Conservation (phyloP, 92 coral and sea anemone species). For the Zoanthus solanderi region DNA sequence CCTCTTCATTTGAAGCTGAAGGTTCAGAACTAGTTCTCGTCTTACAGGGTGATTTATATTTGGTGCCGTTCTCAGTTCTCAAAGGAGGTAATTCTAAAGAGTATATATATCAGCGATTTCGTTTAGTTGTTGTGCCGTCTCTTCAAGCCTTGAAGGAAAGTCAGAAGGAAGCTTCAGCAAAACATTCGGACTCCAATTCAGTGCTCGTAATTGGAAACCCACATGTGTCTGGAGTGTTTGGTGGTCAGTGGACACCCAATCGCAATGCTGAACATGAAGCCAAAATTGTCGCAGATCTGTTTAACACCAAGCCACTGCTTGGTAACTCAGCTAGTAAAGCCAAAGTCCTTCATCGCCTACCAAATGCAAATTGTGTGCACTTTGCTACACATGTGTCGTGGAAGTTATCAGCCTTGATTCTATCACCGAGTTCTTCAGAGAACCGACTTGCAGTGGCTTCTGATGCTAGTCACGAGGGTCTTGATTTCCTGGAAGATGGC, state of each 20-base stretch:
- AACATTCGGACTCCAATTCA: constrained; percentile 71
- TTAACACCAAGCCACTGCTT: constrained; percentile 89
- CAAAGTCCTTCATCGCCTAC: constrained; percentile 74
- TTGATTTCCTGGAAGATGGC: constrained; percentile 78
- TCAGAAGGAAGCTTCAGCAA: constrained; percentile 48
- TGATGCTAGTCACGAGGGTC: constrained; percentile 70
- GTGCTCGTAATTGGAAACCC: constrained; percentile 95
- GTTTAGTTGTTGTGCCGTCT: constrained; percentile 90
- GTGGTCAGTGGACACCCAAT: constrained; percentile 89
- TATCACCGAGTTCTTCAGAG: constrained; percentile 78
- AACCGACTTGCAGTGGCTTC: constrained; percentile 59
- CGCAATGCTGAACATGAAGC: constrained; percentile 97
- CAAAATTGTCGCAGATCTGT: constrained; percentile 93
- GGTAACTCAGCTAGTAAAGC: constrained; percentile 85
- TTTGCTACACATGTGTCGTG: constrained; percentile 99
- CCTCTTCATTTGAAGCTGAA: constrained; percentile 88
- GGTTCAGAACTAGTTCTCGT: constrained; percentile 91
- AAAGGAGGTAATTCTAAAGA: constrained; percentile 93
- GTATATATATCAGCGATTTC: constrained; percentile 82
- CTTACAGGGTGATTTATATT: constrained; percentile 94
- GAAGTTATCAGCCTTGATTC: constrained; percentile 95
- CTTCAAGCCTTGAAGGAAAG: constrained; percentile 76
- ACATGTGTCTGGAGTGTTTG: constrained; percentile 88
- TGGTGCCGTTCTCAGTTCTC: constrained; percentile 93
- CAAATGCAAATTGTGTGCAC: constrained; percentile 91